A percentile compares a stretch with the other conserved stretches of the same genome.
Evolutionary conservation across 2,888 invertebrate genomes (phyloP).

Genomic region (Pammene fasciana): DNA sequence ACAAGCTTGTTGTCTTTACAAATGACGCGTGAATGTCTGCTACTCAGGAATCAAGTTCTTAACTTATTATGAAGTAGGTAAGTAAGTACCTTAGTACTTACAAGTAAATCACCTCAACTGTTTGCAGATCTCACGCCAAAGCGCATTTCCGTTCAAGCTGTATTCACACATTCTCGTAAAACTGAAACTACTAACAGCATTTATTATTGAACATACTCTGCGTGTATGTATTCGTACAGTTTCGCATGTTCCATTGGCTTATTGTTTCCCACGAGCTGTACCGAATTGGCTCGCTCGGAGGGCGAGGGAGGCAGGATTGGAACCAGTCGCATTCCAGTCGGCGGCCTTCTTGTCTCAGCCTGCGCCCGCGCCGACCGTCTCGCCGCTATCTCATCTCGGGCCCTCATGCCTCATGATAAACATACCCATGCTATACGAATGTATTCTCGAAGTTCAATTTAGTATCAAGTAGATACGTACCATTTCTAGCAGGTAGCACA

Average conservation of each 20-base stretch:
- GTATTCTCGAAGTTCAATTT: constrained; percentile 1
- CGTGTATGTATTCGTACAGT: neutral
- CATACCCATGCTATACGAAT: constrained; percentile 44
- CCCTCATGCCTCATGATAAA: constrained; percentile 38
- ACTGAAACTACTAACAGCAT: neutral
- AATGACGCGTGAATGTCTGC: constrained; percentile 12
- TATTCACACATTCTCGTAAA: neutral
- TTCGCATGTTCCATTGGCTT: constrained; percentile 30
- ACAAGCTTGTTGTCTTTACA: constrained; percentile 18
- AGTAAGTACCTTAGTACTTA: too few species aligned
- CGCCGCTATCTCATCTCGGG: constrained; percentile 36
- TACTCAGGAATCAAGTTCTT: constrained; percentile 31
- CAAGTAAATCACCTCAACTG: constrained; percentile 47
- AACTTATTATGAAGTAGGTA: too few species aligned
- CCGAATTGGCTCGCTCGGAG: constrained; percentile 46
- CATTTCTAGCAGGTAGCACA: neutral
- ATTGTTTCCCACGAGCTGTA: constrained; percentile 55
- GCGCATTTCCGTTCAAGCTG: constrained; percentile 57
- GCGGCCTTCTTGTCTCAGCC: constrained; percentile 38
- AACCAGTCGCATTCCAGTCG: constrained; percentile 61
- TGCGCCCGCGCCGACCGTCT: constrained; percentile 20
- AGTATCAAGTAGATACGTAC: neutral
- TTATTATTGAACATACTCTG: neutral
- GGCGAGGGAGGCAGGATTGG: constrained; percentile 49
- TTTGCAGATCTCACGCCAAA: constrained; percentile 73